Conservation (phyloP, 2,888 invertebrate genomes). For the Agriopis marginaria region DNA sequence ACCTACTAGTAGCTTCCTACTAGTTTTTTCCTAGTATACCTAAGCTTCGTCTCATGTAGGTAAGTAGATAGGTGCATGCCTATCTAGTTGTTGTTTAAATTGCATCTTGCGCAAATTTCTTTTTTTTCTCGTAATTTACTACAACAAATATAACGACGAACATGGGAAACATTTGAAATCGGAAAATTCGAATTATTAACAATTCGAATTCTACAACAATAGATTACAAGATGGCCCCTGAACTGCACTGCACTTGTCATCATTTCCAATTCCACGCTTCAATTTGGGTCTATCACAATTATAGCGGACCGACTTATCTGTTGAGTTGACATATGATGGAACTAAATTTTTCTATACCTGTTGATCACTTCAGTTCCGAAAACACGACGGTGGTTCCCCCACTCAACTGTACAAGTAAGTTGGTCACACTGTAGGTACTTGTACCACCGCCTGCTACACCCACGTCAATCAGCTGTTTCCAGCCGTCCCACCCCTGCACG, state of each 20-base stretch:
- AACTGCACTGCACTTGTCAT: conserved; percentile 4
- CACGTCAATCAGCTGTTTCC: conserved; percentile 32
- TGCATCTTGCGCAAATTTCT: not conserved
- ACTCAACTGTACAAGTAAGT: not conserved
- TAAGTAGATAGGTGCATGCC: not conserved
- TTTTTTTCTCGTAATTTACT: not conserved
- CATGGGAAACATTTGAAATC: too few species aligned
- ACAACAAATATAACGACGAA: too few species aligned
- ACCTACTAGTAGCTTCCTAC: too few species aligned
- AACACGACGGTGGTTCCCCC: not conserved
- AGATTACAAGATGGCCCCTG: too few species aligned
- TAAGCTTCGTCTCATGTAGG: not conserved
- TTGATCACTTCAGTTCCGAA: too few species aligned
- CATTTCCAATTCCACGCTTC: conserved; percentile 27
- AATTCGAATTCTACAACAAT: too few species aligned
- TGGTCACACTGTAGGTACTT: not conserved
- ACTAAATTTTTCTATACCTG: not conserved
- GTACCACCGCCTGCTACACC: conserved; percentile 2
- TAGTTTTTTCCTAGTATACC: too few species aligned
- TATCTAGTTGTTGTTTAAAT: not conserved
- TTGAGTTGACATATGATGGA: not conserved
- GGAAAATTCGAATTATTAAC: too few species aligned
- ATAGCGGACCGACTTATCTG: conserved; percentile 1
- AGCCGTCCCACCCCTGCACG: not conserved
- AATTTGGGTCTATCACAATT: conserved; percentile 14